A percentile compares a stretch with the other conserved stretches of the same genome.
Conservation (phyloP, 2,113 vertebrate species). For the Ptilonorhynchus violaceus region DNA sequence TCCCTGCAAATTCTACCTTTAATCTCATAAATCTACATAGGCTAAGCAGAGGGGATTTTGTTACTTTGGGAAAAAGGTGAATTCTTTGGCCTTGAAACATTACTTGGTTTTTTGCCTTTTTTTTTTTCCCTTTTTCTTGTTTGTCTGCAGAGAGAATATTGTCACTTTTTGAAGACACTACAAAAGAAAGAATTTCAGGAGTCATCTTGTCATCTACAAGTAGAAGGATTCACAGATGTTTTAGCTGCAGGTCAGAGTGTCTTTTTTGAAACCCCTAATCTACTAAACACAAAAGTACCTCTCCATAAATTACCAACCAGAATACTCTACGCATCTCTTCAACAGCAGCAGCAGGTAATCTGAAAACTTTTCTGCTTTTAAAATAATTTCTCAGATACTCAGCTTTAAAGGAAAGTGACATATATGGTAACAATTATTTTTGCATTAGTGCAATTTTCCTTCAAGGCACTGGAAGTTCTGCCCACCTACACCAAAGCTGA, state of each 20-base stretch:
- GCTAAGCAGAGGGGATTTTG: not conserved
- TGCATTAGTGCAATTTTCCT: not conserved
- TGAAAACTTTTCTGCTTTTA: not conserved
- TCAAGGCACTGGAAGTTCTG: not conserved
- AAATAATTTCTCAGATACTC: not conserved
- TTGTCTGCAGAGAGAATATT: not conserved
- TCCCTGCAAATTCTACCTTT: not conserved
- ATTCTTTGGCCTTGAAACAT: not conserved
- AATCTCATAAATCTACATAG: not conserved
- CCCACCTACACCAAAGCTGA: not conserved
- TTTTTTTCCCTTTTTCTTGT: not conserved
- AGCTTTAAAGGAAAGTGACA: not conserved
- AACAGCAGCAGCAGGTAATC: not conserved
- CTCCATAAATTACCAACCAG: not conserved
- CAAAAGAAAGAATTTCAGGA: constrained; percentile 5
- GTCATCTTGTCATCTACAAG: not conserved
- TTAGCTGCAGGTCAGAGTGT: not conserved
- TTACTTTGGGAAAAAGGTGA: not conserved
- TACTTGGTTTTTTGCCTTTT: not conserved
- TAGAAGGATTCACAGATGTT: not conserved
- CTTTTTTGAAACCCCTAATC: not conserved
- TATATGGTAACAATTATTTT: not conserved
- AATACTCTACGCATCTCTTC: not conserved
- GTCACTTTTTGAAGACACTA: not conserved
- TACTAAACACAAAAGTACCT: not conserved